These are phyloP conservation scores for Aselliscus stoliczkanus DNA, from an alignment of 2,797 vertebrate species.

Conservation along the genomic window DNA sequence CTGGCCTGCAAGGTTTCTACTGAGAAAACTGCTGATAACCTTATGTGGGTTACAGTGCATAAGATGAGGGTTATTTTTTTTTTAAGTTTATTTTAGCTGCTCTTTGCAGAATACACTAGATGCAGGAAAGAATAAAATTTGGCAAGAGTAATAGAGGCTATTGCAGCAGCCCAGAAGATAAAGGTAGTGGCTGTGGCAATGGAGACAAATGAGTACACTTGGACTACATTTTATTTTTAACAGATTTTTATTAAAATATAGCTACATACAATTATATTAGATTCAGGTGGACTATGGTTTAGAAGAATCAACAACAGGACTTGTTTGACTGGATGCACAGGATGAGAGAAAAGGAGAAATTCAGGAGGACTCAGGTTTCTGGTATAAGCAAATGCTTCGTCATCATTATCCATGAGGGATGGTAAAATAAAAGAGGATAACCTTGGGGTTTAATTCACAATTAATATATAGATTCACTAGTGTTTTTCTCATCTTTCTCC, in stretches of 20 bases:
- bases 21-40: neutral
- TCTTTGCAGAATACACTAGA: neutral
- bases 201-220: neutral
- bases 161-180: too few relatives aligned
- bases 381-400: neutral
- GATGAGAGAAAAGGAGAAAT: neutral
- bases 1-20: neutral
- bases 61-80: neutral
- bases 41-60: neutral
- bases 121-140: neutral
- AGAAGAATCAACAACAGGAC: neutral
- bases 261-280: too few relatives aligned
- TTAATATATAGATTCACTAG: too few relatives aligned
- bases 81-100: neutral
- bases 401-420: neutral
- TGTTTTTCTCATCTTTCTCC: neutral
- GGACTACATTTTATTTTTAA: neutral
- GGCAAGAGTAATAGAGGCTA: neutral
- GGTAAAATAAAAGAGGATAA: neutral
- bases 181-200: too few relatives aligned
- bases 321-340: too few relatives aligned
- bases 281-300: too few relatives aligned
- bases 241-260: too few relatives aligned
- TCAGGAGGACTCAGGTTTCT: neutral
- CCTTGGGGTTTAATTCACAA: neutral